Base-by-base conservation (phyloP, 2,797 vertebrate species). In the Phyllotis vaccarum region DNA sequence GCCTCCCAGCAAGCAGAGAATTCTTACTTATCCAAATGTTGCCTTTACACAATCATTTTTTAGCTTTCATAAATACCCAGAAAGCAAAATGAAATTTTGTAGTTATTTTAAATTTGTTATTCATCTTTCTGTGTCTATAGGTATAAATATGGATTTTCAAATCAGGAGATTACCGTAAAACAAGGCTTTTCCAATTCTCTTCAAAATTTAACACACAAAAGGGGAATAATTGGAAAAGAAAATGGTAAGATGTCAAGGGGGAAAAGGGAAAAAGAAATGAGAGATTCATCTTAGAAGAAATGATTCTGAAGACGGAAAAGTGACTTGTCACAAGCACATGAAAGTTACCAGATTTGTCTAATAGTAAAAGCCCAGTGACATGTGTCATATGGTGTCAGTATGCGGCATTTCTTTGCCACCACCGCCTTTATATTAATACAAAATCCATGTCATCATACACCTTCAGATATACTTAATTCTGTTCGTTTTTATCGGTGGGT, bases 361-460 rank as follows among this genome's bases (percentile, higher is more conserved):
- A 94, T 90, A 96, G 94, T 96, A 95, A 96, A 97, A 98, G 85
- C 80, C 68, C n/a, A n/a, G 75, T 90, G 91, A 46, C 76, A 56
- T 85, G 40, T 95, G 87, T 93, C 79, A 81, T 81, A 27, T 49
- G 56, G 66, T 87, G 70, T 96, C 90, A 90, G 86, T 40, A 64
- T 86, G 72, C 6, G 31, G 40, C 62, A 52, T 27, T 82, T n/a
- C 54, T 95, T 93, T 86, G 37, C 64, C 52, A 68, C 43, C 22
- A 46, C 68, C 70, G 82, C 46, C 62, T 90, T 52, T 29, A 43
- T 72, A n/a, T 94, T 93, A 93, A 60, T 74, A 80, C 40, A 64
- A 89, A 86, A 29, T 81, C 68, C 34, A 62, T 93, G 93, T 94
- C 43, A 80, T 94, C 58, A 90, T 89, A 56, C 3, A 13, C 72